Percentiles rank a stretch among this genome's conserved stretches.
Evolutionary conservation across 2,888 invertebrate species (phyloP).

Genomic region (Gymnocheta viridis): DNA sequence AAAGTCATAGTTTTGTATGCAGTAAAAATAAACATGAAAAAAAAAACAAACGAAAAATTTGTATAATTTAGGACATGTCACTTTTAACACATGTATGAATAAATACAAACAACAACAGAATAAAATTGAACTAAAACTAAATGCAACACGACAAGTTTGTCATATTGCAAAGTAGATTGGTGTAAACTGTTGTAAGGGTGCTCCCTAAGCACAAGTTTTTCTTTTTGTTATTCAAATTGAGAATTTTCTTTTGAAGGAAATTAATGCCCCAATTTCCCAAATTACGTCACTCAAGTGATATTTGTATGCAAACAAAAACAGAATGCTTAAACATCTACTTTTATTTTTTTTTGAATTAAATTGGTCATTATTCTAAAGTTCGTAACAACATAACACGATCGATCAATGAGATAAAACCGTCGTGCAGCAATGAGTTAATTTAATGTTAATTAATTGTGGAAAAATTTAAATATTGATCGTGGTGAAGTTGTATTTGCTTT

Average conservation of each 20-base stretch:
- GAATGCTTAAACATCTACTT: too few species aligned
- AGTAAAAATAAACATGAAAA: slow-evolving; percentile 29
- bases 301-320: too few species aligned
- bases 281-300: too few species aligned
- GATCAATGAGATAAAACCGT: too few species aligned
- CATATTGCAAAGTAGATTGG: slow-evolving; percentile 42
- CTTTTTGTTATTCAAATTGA: background rate
- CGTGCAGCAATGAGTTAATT: too few species aligned
- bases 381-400: too few species aligned
- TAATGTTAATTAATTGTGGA: too few species aligned
- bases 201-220: background rate
- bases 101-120: slow-evolving; percentile 30
- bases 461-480: too few species aligned
- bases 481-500: too few species aligned
- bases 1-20: slow-evolving; percentile 47
- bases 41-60: slow-evolving; percentile 11
- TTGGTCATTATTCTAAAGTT: too few species aligned
- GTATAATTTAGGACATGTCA: slow-evolving; percentile 61
- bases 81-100: slow-evolving; percentile 50
- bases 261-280: too few species aligned
- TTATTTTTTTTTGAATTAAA: too few species aligned
- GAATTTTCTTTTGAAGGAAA: background rate
- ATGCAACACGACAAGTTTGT: slow-evolving; percentile 66
- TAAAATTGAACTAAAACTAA: slow-evolving; percentile 46
- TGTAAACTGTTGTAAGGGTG: slow-evolving; percentile 17